Base-by-base conservation (phyloP, 2,888 invertebrate genomes). In the Dorcus parallelipipedus region DNA sequence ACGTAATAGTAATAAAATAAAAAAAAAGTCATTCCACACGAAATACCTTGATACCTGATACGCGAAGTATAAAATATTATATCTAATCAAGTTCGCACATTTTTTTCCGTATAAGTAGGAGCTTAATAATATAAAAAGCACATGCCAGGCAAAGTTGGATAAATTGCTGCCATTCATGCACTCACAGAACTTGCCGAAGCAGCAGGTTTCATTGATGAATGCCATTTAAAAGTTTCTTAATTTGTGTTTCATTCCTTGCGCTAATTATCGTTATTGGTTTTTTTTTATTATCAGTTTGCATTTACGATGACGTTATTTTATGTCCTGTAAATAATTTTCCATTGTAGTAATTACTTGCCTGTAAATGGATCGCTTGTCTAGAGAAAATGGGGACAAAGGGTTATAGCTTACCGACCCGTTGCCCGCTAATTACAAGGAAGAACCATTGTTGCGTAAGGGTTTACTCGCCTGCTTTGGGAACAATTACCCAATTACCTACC, bases 361-460 rank as follows among this genome's bases (percentile, higher is more conserved):
- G 67, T 68, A 64, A 64, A 67, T 65, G 67, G 66, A 68, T 69
- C 63, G 61, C 33, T 40, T 53, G 58, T 58, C 58, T 52, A 49
- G 58, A 58, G 60, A 64, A 56, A 65, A 66, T 63, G 57, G 59
- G 61, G 64, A 62, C 59, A 64, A 63, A 63, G 68, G 67, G 66
- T 66, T 67, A 68, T 68, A 70, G 69, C 70, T 72, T 69, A 69
- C 67, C 67, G 65, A 66, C 69, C 67, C 64, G 69, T 67, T 69
- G 67, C 67, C 69, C 72, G 68, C 73, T 74, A 74, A 73, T 73
- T 74, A 74, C 72, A 73, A 68, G 67, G 69, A 69, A 71, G 68
- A 70, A 69, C 69, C 71, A 72, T 73, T 71, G 72, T 70, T 71
- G 71, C 70, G 70, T 69, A 70, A 70, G 68, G 67, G 70, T 70